Conservation (phyloP, 2,797 vertebrate species). For the Ciconia nigra region DNA sequence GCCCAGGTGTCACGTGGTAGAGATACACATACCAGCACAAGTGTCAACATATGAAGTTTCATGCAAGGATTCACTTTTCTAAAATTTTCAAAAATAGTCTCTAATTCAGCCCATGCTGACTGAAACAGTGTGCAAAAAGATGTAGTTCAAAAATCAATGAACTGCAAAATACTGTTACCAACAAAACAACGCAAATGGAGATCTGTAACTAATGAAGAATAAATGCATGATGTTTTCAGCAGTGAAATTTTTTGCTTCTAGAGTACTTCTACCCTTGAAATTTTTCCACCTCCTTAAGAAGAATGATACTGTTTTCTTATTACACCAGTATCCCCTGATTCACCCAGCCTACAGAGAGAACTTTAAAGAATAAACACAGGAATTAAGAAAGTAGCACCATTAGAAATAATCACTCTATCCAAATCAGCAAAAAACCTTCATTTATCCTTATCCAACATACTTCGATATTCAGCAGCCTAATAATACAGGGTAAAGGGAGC, state of each 20-base stretch:
- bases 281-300: neutral
- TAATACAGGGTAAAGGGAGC: neutral
- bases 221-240: neutral
- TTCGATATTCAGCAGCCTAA: constrained; percentile 19
- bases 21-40: neutral
- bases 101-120: neutral
- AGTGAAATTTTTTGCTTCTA: neutral
- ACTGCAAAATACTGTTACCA: neutral
- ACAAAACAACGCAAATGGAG: neutral
- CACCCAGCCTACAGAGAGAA: neutral
- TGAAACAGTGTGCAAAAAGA: neutral
- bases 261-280: neutral
- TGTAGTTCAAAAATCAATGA: neutral
- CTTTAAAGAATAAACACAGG: neutral
- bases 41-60: neutral
- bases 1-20: neutral
- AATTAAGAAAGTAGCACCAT: constrained; percentile 24
- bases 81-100: neutral
- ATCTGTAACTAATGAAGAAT: neutral
- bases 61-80: neutral
- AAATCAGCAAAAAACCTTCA: neutral
- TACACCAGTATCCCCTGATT: neutral
- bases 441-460: neutral
- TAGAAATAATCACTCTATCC: neutral
- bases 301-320: neutral